Base-by-base conservation (phyloP, 2,888 invertebrate species). In the Drosophila greeni region DNA sequence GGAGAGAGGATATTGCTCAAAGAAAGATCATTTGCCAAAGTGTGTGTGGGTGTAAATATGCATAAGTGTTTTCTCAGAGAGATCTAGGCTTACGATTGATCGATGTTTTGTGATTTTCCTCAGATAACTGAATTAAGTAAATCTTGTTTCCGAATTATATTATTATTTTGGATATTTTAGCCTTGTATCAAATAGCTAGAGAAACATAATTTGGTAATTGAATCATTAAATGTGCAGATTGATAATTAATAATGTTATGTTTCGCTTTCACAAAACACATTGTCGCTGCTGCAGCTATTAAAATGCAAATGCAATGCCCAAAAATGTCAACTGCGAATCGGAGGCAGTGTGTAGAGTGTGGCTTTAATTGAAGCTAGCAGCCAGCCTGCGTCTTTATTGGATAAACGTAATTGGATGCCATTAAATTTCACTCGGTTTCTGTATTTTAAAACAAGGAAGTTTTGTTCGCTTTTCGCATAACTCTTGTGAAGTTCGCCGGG, bases 1-100 rank as follows among this genome's bases (percentile, higher is more conserved):
- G n/a, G 16, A 16, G 24, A 16, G 9, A 16, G 31, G 16, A 11
- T 23, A 42, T 53, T 73, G 65, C 70, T 76, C 70, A 76, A 73
- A 33, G 33, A 36, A 53, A n/a, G 8, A 14, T 11, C 14, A 26
- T 51, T 24, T n/a, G 29, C 29, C n/a, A 8, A 20, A n/a, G n/a
- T 40, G 11, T 37, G 47, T 39, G 43, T 39, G 16, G 20, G 45
- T 37, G 37, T 45, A 37, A 45, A 29, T 42, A 47, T 9, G 12
- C 11, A 29, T 29, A 29, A 37, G 37, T 43, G 29, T 26, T 26
- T 34, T n/a, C 12, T 9, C 1, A 18, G 34, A 20, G 11, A 42
- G 31, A 40, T 31, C 9, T 20, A 14, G 11, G 18, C 34, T 36
- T 18, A 8, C 5, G 18, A 5, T 12, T 5, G 9, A 20, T n/a